Percentiles rank a stretch among this genome's conserved stretches.
These are phyloP conservation scores for Apistogramma diplotaenia DNA, from an alignment of 2,113 vertebrate species.

Conservation along the genomic window DNA sequence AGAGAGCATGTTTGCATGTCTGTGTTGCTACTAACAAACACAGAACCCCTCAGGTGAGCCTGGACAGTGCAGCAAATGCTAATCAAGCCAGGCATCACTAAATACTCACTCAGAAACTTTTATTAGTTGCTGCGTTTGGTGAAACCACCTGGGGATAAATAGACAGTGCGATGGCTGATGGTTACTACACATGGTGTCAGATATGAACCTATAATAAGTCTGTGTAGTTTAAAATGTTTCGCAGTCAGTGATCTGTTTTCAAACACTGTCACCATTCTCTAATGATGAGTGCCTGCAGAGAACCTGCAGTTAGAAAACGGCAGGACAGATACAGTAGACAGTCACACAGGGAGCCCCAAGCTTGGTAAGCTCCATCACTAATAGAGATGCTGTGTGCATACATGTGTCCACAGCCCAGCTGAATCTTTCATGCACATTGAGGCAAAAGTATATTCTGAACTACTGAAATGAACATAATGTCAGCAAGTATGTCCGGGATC, in stretches of 20 bases:
- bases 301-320: background rate
- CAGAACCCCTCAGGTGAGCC: background rate
- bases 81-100: background rate
- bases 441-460: background rate
- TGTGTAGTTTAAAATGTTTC: accelerated
- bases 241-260: background rate
- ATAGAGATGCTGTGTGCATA: background rate
- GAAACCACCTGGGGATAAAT: background rate
- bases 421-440: accelerated
- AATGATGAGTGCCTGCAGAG: background rate
- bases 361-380: background rate
- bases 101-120: background rate
- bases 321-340: background rate
- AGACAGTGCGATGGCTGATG: accelerated
- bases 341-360: background rate
- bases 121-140: background rate
- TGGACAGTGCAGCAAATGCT: background rate
- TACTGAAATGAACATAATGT: accelerated
- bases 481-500: background rate
- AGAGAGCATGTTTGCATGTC: background rate
- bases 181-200: background rate
- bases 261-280: background rate
- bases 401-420: background rate
- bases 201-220: background rate
- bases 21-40: background rate